phyloP scores from a whole-genome alignment of 2,113 vertebrate species.

The Ochotona curzoniae region DNA sequence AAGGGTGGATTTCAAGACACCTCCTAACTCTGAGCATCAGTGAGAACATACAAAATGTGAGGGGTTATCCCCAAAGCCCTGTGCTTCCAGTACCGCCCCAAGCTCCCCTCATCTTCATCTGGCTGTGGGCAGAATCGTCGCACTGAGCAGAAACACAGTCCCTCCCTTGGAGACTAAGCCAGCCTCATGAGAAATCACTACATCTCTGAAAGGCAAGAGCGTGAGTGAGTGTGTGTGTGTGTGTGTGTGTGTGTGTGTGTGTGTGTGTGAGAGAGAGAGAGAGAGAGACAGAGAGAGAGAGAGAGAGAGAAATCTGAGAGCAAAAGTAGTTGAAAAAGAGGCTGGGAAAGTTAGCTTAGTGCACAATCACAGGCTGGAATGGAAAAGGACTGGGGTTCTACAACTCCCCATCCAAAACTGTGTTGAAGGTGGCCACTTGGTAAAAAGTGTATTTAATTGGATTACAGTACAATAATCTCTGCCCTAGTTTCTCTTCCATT shows the following conservation, averaged over 20 bases:
- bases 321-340: not conserved
- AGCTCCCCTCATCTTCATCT: not conserved
- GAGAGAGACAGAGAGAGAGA: too few species aligned
- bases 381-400: not conserved
- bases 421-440: not conserved
- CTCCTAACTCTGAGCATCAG: not conserved
- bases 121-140: not conserved
- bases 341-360: not conserved
- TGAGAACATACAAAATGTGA: not conserved
- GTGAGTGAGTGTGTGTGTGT: not conserved
- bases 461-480: not conserved
- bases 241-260: not conserved
- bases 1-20: not conserved
- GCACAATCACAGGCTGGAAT: not conserved
- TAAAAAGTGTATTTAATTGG: not conserved
- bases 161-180: not conserved
- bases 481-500: not conserved
- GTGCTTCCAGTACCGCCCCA: not conserved
- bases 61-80: not conserved
- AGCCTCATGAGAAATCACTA: not conserved
- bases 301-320: not conserved
- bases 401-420: not conserved
- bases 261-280: too few species aligned
- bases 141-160: not conserved
- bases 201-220: not conserved